Evolutionary conservation across 2,797 vertebrate genomes (phyloP).

Genomic region (Enteromius afrohamiltoni): DNA sequence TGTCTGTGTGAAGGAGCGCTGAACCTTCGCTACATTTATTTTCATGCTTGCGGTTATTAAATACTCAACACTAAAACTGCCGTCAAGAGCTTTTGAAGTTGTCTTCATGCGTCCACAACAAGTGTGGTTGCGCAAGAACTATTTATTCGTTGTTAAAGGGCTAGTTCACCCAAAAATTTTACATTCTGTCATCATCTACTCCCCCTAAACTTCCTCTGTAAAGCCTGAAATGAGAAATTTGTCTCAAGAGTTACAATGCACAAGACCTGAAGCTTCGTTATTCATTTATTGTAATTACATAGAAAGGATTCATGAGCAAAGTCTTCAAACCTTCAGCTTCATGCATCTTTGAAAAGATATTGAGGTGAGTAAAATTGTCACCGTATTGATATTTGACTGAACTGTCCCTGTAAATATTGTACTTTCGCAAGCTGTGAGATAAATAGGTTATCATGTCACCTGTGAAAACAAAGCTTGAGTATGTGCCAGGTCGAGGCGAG

Average conservation of each 20-base stretch:
- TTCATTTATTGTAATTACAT: background rate
- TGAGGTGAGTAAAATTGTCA: background rate
- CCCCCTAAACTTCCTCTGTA: background rate
- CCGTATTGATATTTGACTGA: background rate
- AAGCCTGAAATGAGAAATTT: background rate
- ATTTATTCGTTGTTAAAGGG: conserved; percentile 4
- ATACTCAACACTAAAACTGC: conserved; percentile 34
- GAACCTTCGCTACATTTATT: conserved; percentile 35
- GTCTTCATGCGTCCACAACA: conserved; percentile 27
- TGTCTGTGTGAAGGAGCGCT: conserved; percentile 36
- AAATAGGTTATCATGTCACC: conserved; percentile 48
- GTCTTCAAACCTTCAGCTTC: background rate
- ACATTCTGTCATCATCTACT: background rate
- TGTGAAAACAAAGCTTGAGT: conserved; percentile 39
- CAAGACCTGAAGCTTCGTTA: background rate
- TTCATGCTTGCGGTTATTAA: conserved; percentile 35
- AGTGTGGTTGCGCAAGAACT: conserved; percentile 1
- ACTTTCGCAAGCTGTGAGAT: background rate
- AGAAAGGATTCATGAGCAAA: background rate
- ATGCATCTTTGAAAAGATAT: background rate
- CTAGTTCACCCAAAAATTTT: background rate
- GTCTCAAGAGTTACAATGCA: background rate
- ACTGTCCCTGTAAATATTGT: conserved; percentile 15
- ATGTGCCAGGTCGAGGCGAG: conserved; percentile 28
- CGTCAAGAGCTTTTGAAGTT: background rate